phyloP scores from a whole-genome alignment of 53 echinoderm and acorn worm genomes.

The Zoroaster sp. region DNA sequence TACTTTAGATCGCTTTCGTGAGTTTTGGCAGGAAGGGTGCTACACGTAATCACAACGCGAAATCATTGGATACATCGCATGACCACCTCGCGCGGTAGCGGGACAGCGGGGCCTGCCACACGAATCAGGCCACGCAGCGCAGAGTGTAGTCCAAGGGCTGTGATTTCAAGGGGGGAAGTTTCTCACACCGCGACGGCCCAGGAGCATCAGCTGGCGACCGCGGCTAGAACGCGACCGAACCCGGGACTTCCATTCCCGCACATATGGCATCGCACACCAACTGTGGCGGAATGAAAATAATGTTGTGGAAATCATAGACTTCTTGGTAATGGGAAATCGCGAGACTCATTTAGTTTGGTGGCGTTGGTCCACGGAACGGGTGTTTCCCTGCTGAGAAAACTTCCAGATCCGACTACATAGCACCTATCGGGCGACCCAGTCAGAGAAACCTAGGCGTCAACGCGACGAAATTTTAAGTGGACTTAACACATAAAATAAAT shows the following conservation, averaged over 20 bases:
- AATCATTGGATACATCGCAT: constrained; percentile 37
- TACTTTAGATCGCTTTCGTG: constrained; percentile 31
- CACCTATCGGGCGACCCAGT: constrained; percentile 15
- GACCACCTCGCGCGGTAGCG: constrained; percentile 16
- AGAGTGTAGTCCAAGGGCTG: neutral
- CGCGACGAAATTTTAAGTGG: constrained; percentile 58
- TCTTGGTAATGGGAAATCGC: neutral
- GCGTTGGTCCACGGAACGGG: constrained; percentile 11
- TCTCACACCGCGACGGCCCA: constrained; percentile 30
- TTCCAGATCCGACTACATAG: neutral
- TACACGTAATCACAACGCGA: constrained; percentile 33
- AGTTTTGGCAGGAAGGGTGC: constrained; percentile 53
- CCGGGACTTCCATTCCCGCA: neutral
- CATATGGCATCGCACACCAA: constrained; percentile 44
- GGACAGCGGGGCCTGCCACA: neutral
- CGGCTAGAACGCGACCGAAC: neutral
- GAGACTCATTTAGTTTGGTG: constrained; percentile 24
- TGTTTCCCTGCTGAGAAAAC: constrained; percentile 37
- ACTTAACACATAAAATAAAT: constrained; percentile 58
- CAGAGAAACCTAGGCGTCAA: constrained; percentile 30
- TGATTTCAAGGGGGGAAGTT: constrained; percentile 19
- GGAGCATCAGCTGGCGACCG: constrained; percentile 40
- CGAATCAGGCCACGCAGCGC: neutral
- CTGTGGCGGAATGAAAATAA: constrained; percentile 22
- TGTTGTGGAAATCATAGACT: constrained; percentile 31